A percentile compares a stretch with the other conserved stretches of the same genome.
These are phyloP conservation scores for Chaetodon auriga DNA, from an alignment of 2,113 vertebrate genomes.

Conservation along the genomic window DNA sequence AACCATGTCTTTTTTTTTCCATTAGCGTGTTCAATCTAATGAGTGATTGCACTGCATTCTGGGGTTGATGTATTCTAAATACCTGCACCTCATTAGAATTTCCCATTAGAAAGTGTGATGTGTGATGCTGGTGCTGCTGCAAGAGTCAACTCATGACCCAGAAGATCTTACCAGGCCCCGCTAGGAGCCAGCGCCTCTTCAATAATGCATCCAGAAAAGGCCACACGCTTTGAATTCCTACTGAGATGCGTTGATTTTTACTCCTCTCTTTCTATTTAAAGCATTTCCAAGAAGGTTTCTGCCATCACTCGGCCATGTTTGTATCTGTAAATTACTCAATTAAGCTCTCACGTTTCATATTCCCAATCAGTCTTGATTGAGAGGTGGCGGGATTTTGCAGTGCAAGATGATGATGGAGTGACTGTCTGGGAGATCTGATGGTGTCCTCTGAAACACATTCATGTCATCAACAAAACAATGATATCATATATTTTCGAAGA, in stretches of 20 bases:
- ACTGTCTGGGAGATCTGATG: not conserved
- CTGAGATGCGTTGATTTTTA: slow-evolving; percentile 35
- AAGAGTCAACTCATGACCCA: slow-evolving; percentile 32
- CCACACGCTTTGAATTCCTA: slow-evolving; percentile 35
- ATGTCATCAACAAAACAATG: not conserved
- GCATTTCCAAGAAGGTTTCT: slow-evolving; percentile 11
- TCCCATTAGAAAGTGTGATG: slow-evolving; percentile 43
- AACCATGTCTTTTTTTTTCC: slow-evolving; percentile 8
- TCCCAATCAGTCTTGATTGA: not conserved
- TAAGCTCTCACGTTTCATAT: not conserved
- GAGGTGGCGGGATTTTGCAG: not conserved
- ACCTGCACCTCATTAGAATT: slow-evolving; percentile 57
- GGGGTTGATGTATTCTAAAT: slow-evolving; percentile 50
- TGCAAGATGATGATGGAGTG: not conserved
- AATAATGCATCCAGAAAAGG: slow-evolving; percentile 56
- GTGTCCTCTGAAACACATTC: not conserved
- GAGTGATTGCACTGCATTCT: slow-evolving; percentile 40
- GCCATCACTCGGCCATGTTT: not conserved
- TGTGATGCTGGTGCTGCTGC: slow-evolving; percentile 7
- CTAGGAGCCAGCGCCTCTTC: slow-evolving; percentile 29
- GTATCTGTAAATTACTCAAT: slow-evolving; percentile 23
- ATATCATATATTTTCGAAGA: too few species aligned
- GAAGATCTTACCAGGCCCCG: slow-evolving; percentile 14
- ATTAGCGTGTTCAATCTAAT: slow-evolving; percentile 45
- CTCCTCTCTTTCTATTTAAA: slow-evolving; percentile 17